Evolutionary conservation across 1,140 invertebrate species (phyloP), one percentile per base, ranked within the genome.

Genomic region (Drosophila varians): DNA sequence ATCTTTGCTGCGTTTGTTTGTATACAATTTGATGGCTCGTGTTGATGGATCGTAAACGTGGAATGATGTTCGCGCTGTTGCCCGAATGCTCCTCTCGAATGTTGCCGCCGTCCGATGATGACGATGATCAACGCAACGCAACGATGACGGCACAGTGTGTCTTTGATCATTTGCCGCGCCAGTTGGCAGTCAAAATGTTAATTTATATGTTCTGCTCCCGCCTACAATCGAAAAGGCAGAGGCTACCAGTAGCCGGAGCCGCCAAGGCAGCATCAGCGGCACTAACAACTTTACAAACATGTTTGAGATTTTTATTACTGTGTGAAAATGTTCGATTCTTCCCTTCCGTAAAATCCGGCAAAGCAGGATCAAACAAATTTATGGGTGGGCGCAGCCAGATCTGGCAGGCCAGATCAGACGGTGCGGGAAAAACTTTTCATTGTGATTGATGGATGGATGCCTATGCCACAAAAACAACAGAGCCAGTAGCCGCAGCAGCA

Each of bases 1-100:
- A 89, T 89, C 86, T 89, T 89, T 77, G 77, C 65, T 86, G 82
- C 83, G 83, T 89, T 89, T 89, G 86, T 89, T 89, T 89, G 86
- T 89, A 89, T 89, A 89, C 86, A 89, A 89, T 89, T 89, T 89
- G 86, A 89, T 89, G 86, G 86, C 77, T 89, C 79, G 86, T 89
- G 86, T 89, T 89, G 86, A 89, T 89, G 86, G 86, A 89, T 86
- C 86, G 79, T 89, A 89, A 89, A 89, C 80, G 83, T 87, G 73
- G 75, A 86, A 87, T 87, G 77, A 84, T 84, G 79, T 80, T 84
- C 49, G 56, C 73, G 61, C 58, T 87, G 77, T 66, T 69, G 61
- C 61, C 60, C 40, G 23, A 21, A 21, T 51, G 49, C 45, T 45
- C 23, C 45, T 4, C 26, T 52, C 36, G 21, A 47, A 14, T 51